Evolutionary conservation across 2,888 invertebrate genomes (phyloP).

Genomic region (Phlogophora meticulosa): DNA sequence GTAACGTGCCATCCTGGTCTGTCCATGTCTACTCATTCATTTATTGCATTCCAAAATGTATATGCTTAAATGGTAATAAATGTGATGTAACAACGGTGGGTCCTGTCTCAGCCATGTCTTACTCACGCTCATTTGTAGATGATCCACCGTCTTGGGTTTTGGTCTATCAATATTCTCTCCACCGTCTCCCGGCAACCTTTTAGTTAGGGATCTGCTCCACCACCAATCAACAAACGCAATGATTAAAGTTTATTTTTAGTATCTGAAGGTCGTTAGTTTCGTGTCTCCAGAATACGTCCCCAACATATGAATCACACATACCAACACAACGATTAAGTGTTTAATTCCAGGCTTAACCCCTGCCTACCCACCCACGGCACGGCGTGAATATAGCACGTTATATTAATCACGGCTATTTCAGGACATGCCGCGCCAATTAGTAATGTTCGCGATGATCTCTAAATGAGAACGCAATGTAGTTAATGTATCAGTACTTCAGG

Average conservation of each 20-base stretch:
- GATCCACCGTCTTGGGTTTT: no score
- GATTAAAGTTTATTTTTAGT: not conserved
- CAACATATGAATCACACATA: conserved; percentile 63
- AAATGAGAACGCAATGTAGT: conserved; percentile 19
- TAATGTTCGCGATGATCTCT: conserved; percentile 44
- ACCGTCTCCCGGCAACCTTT: no score
- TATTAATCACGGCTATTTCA: conserved; percentile 63
- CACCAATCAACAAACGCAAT: not conserved
- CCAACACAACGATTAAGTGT: conserved; percentile 47
- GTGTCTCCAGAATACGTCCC: conserved; percentile 49
- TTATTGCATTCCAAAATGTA: no score
- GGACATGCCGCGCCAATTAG: conserved; percentile 44
- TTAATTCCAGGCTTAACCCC: conserved; percentile 53
- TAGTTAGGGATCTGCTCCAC: no score
- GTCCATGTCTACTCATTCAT: no score
- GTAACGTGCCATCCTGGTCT: no score
- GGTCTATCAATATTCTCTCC: no score
- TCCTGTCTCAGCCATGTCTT: no score
- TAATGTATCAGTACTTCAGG: conserved; percentile 18
- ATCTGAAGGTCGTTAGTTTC: no score
- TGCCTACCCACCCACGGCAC: conserved; percentile 29
- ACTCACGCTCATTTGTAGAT: no score
- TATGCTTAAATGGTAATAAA: no score
- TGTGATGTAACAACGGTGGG: no score
- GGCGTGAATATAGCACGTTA: conserved; percentile 39